phyloP scores from a whole-genome alignment of 2,113 vertebrate species.

The Poecile atricapillus region DNA sequence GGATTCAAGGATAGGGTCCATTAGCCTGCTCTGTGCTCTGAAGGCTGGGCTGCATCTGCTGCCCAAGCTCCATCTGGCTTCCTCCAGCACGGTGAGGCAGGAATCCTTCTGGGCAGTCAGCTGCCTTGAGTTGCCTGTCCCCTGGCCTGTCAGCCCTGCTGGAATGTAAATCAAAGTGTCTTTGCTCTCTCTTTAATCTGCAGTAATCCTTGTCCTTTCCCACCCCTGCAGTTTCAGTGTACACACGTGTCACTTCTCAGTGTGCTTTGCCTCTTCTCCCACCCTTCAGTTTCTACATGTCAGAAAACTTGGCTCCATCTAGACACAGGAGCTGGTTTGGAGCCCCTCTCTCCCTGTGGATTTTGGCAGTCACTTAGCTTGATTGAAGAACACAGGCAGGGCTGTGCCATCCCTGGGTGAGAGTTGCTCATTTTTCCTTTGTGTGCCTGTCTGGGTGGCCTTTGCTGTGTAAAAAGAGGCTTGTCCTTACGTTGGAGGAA shows the following conservation, averaged over 20 bases:
- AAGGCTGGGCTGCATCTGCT: background rate
- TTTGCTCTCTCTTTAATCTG: background rate
- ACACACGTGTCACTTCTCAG: accelerated
- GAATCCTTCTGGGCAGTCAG: background rate
- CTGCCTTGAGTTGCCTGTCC: background rate
- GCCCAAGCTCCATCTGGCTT: background rate
- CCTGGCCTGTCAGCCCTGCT: background rate
- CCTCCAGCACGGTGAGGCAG: background rate
- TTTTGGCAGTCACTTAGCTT: background rate
- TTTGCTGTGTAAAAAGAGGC: background rate
- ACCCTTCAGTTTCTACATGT: background rate
- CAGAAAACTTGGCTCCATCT: background rate
- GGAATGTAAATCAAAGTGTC: background rate
- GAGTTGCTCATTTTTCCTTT: background rate
- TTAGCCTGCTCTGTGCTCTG: background rate
- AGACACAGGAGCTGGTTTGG: background rate
- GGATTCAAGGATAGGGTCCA: background rate
- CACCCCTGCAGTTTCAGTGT: background rate
- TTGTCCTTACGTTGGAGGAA: background rate
- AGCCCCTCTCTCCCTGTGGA: background rate
- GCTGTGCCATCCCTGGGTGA: background rate
- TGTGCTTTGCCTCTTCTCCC: background rate
- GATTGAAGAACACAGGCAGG: background rate
- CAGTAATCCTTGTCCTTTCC: background rate
- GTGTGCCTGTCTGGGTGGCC: background rate